Conservation (phyloP, 2,113 vertebrate genomes). For the Bothrops jararaca region DNA sequence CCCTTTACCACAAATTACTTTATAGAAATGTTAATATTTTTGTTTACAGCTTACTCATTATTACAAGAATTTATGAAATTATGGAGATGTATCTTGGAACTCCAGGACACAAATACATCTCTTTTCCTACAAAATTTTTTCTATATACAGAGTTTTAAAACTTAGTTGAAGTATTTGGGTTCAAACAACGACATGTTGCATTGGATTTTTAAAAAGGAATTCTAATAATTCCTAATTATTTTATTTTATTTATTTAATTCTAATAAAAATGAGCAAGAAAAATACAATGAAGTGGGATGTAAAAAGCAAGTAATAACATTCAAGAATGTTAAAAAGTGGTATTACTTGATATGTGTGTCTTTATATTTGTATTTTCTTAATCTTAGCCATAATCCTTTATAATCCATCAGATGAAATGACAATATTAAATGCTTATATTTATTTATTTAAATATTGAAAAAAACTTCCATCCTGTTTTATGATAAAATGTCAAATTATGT, state of each 20-base stretch:
- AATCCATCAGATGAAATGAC: background rate
- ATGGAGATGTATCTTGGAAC: background rate
- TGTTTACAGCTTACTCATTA: background rate
- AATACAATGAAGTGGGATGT: background rate
- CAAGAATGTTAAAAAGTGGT: background rate
- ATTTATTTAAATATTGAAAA: background rate
- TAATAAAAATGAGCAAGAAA: background rate
- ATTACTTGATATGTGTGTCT: background rate
- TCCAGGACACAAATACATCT: background rate
- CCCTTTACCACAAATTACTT: background rate
- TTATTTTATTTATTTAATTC: background rate
- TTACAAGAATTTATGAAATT: background rate
- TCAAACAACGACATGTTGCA: background rate
- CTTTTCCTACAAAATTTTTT: background rate
- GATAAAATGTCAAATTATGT: conserved; percentile 5
- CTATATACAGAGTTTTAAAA: background rate
- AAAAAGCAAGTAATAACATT: background rate
- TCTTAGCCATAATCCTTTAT: background rate
- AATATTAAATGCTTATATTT: background rate
- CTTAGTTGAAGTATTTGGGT: background rate
- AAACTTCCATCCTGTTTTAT: background rate
- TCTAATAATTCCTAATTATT: background rate
- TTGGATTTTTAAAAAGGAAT: background rate
- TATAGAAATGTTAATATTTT: background rate
- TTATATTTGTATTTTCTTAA: background rate